Evolutionary conservation across 53 echinoderm and acorn worm species (phyloP).

Genomic region (Holothuria leucospilota): DNA sequence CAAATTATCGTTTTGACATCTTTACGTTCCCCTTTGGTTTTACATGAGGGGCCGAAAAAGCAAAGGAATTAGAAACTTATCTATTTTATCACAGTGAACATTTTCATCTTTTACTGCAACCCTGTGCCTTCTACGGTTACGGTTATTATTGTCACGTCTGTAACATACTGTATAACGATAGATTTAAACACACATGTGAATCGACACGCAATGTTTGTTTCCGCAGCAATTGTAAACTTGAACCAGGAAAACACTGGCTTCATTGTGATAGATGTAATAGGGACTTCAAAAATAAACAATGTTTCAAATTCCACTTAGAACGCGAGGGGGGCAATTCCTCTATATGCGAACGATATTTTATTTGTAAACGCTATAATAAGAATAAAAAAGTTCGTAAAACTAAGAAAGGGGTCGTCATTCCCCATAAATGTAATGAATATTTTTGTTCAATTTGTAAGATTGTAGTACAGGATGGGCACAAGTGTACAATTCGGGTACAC

Average conservation of each 20-base stretch:
- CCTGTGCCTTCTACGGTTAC: slow-evolving; percentile 41
- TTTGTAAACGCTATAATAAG: slow-evolving; percentile 57
- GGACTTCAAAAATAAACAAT: slow-evolving; percentile 60
- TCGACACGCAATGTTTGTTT: slow-evolving; percentile 42
- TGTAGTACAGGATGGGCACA: slow-evolving; percentile 3
- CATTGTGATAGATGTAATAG: slow-evolving; percentile 65
- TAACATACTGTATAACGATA: slow-evolving; percentile 57
- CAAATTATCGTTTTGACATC: slow-evolving; percentile 36
- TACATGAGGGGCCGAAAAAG: slow-evolving; percentile 51
- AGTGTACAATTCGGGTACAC: slow-evolving; percentile 21
- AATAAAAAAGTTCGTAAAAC: slow-evolving; percentile 40
- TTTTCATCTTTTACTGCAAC: slow-evolving; percentile 31
- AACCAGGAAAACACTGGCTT: not conserved
- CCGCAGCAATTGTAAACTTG: slow-evolving; percentile 28
- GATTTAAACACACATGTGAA: slow-evolving; percentile 61
- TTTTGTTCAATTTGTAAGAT: slow-evolving; percentile 23
- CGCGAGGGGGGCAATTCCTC: not conserved
- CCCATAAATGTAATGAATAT: slow-evolving; percentile 19
- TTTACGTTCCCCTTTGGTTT: slow-evolving; percentile 1
- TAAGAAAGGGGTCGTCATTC: slow-evolving; percentile 48
- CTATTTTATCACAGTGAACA: slow-evolving; percentile 65
- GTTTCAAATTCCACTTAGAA: slow-evolving; percentile 57
- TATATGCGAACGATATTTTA: slow-evolving; percentile 1
- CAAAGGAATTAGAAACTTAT: slow-evolving; percentile 40
- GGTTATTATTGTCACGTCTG: slow-evolving; percentile 66